Base-by-base conservation (phyloP, 2,888 invertebrate species). In the Andrena bicolor region DNA sequence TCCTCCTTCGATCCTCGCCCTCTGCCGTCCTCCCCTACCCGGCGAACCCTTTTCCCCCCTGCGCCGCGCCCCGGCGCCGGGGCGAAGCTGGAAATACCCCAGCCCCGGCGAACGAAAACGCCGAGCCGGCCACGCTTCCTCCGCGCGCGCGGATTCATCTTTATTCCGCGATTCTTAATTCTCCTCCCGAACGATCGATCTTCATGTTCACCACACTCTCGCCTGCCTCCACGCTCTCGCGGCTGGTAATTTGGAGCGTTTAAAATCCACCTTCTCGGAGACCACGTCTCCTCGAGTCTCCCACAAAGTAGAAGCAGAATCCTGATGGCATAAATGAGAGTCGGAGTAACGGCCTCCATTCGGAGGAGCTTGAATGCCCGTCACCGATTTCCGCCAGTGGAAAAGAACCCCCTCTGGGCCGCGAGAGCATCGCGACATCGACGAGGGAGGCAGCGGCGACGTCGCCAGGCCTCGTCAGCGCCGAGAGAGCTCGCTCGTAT, bases 401-500 rank as follows among this genome's bases (percentile, higher is more conserved):
- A 13, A 28, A 28, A 16, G 7, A 30, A 26, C 7, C 30, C 28
- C 60, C 20, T 8, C 23, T 30, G 20, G 30, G 20, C 10, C 20
- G 6, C 32, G 20, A 1, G 16, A 41, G 35, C 60, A 16, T 53
- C 28, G 66, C 68, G 35, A 41, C 41, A 2, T 41, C 41, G 41
- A 13, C 41, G 30, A 51, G 4, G 28, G 65, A 65, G 35, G 65
- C 41, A 41, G 41, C 13, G 41, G 13, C 41, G 41, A 41, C 41
- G 41, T 13, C 41, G 63, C 35, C 26, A 35, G 69, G 77, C 26
- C 48, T 56, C 53, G n/a, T 6, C 16, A 6, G 10, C 23, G 28
- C 26, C 10, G n/a, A 48, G 35, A 85, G 69, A 58, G 64, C 51
- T 41, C 69, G 74, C 53, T 82, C 85, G 87, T 88, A 90, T 90